Conservation (phyloP, 1,140 invertebrate species). For the Neodiprion fabricii region DNA sequence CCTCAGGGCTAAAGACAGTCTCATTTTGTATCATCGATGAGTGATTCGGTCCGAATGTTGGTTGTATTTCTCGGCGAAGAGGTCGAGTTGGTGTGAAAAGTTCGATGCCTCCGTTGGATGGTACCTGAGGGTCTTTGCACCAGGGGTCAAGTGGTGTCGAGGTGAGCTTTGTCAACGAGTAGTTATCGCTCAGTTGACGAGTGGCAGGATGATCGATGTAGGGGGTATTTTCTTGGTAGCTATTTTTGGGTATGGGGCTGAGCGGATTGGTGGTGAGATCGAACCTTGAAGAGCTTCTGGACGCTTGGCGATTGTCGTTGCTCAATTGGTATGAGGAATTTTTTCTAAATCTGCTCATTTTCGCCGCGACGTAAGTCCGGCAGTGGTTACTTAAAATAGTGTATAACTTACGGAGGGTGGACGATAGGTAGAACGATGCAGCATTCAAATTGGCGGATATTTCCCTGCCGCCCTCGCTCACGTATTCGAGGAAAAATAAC, state of each 20-base stretch:
- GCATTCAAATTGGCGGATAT: slow-evolving; percentile 26
- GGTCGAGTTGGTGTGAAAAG: neutral
- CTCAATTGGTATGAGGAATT: slow-evolving; percentile 43
- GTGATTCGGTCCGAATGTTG: slow-evolving; percentile 28
- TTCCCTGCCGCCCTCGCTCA: slow-evolving; percentile 31
- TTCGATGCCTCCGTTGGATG: slow-evolving; percentile 2
- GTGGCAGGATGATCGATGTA: neutral
- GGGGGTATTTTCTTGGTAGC: slow-evolving; percentile 23
- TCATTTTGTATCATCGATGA: slow-evolving; percentile 32
- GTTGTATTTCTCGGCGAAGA: slow-evolving; percentile 9
- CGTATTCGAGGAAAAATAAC: slow-evolving; percentile 34
- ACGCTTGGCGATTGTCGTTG: slow-evolving; percentile 28
- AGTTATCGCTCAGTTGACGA: neutral
- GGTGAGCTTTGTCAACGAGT: slow-evolving; percentile 29
- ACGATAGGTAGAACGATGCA: slow-evolving; percentile 13
- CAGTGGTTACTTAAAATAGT: slow-evolving; percentile 23
- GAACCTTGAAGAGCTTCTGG: slow-evolving; percentile 28
- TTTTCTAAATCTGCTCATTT: slow-evolving; percentile 21
- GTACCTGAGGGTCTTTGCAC: slow-evolving; percentile 27
- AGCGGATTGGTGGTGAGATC: slow-evolving; percentile 26
- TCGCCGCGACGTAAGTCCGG: slow-evolving; percentile 18
- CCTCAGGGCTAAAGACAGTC: slow-evolving; percentile 35
- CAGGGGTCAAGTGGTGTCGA: slow-evolving; percentile 42
- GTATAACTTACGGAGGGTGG: slow-evolving; percentile 17
- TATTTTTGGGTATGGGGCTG: slow-evolving; percentile 37